Base-by-base conservation (phyloP, 2,797 vertebrate species). In the Microtus californicus region DNA sequence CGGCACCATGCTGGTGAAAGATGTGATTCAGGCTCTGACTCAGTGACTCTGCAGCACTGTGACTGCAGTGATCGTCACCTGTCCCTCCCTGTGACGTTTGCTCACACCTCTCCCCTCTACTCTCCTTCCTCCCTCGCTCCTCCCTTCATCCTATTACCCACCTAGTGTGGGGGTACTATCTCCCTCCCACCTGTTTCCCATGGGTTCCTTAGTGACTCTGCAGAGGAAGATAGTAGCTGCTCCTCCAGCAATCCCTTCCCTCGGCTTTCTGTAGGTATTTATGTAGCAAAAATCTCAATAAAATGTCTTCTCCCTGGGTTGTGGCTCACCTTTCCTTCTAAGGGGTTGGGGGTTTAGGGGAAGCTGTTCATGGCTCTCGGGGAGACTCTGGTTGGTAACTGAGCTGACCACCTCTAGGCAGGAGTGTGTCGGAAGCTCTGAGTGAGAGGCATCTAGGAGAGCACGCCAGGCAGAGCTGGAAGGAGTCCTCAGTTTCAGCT, bases 1-100 rank as follows among this genome's bases (percentile, higher is more conserved):
- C 0, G 99, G 99, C 91, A 99, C 99, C 27, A 99, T 99, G 99
- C 98, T 99, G 98, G 99, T 99, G 97, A 99, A 99, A 97, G 99
- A 99, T 78, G 98, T 99, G 93, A 97, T 99, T 48, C 99, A 99
- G 96, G 99, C 99, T 76, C 97, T 99, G 97, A 99, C 98, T 0
- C 99, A 99, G 98, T 99, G 99, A 99, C 23, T 27, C 2, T 1
- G 23, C 8, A 6, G 14, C 31, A 19, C 15, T 21, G 45, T 31
- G 67, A 11, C 80, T 12, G 37, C 74, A 59, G 2, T 37, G 15
- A 48, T 0, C 45, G n/a, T 85, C 34, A 2, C 83, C 37, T 40
- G 48, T 34, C 27, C 29, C 40, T 65, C 77, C 45, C 65, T 6
- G 0, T 6, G 48, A 48, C 6, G 43, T 85, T 76, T 89, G 59